Base-by-base conservation (phyloP, 2,888 invertebrate genomes). In the Silvanus unidentatus region DNA sequence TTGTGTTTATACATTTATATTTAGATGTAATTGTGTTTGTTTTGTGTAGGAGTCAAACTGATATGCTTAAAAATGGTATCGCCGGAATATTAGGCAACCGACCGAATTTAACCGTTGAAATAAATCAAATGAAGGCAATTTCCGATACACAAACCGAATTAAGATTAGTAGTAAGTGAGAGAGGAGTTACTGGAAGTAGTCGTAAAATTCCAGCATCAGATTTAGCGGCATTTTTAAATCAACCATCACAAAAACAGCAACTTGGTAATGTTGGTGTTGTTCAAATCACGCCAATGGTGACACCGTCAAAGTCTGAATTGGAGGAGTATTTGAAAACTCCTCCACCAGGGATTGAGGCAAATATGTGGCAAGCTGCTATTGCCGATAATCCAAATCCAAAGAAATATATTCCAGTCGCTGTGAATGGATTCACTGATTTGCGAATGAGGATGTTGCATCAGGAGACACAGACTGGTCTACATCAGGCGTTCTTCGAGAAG, bases 291-390 rank as follows among this genome's bases (percentile, higher is more conserved):
- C 77, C 94, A 10, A 79, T 87, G 66, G 81, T 87, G 0, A 78
- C 83, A 35, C 85, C 93, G 36, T 82, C 87, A 53, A 85, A 84
- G 42, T 83, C 86, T 47, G 85, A 88, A 64, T 64, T 93, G 11
- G 86, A 89, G 54, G 88, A 92, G 59, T 98, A 97, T 72, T 73
- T 96, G 47, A 88, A 90, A 58, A 86, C 82, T 57, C 87, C 96
- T n/a, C 97, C 96, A 1, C 79, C 82, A 52, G 88, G 94, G n/a
- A 88, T 97, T 64, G 94, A 96, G 70, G 83, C 86, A 39, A 77
- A 92, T 48, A 76, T 97, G 59, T 99, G 99, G 99, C 86, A 89
- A 62, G 96, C 98, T 70, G 97, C 97, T 0, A 93, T 94, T 63
- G 75, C 86, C 16, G 96, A 97, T 64, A 99, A 99, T 75, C 99